Conservation (phyloP, 2,113 vertebrate genomes). For the Cheirogaleus medius region DNA sequence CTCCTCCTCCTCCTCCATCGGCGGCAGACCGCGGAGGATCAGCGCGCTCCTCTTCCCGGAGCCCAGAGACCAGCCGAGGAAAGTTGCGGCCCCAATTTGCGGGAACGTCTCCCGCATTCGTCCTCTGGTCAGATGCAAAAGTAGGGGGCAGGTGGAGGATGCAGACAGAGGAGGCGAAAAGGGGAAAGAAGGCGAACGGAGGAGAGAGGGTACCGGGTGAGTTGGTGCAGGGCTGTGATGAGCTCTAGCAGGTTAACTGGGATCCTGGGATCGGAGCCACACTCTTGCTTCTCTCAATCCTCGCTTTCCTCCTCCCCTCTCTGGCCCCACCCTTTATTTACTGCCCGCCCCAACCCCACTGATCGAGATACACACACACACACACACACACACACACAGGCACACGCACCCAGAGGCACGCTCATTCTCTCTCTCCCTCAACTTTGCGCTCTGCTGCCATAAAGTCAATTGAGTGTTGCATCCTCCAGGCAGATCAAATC, state of each 20-base stretch:
- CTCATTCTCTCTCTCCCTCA: slow-evolving; percentile 63
- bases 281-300: not conserved
- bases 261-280: not conserved
- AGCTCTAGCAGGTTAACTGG: slow-evolving; percentile 48
- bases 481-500: slow-evolving; percentile 79
- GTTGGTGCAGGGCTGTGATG: slow-evolving; percentile 5
- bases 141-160: not conserved
- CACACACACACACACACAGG: not conserved
- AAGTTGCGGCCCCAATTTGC: slow-evolving; percentile 66
- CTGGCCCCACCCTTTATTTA: slow-evolving; percentile 64
- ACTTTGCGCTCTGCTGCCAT: slow-evolving; percentile 84
- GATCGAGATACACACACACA: not conserved
- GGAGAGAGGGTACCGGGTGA: not conserved
- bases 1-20: slow-evolving; percentile 6
- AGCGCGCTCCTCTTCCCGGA: not conserved
- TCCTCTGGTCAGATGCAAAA: slow-evolving; percentile 27
- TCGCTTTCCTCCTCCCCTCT: not conserved
- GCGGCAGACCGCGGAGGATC: not conserved
- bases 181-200: not conserved
- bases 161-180: not conserved
- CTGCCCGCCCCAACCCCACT: not conserved
- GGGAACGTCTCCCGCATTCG: slow-evolving; percentile 29
- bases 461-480: slow-evolving; percentile 83
- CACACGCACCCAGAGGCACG: not conserved
- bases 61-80: not conserved